Evolutionary conservation across 2,888 invertebrate species (phyloP).

Genomic region (Eupithecia abbreviata): DNA sequence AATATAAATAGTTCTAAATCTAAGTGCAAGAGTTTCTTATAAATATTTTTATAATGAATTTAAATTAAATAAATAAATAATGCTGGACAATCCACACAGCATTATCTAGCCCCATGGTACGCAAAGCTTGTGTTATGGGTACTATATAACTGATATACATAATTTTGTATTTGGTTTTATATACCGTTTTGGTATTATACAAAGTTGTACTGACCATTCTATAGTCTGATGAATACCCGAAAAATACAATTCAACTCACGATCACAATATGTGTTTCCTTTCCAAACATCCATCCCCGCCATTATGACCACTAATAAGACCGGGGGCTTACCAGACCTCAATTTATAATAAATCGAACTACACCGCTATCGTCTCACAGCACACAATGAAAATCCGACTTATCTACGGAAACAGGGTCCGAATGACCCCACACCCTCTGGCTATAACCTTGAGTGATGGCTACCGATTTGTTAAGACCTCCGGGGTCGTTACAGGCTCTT

Average conservation of each 20-base stretch:
- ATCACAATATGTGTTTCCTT: constrained; percentile 59
- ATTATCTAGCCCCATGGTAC: too few relatives aligned
- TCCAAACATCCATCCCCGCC: constrained; percentile 52
- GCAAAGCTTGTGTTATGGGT: too few relatives aligned
- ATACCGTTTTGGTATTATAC: background rate
- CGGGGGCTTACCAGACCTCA: constrained; percentile 60
- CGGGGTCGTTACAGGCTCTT: constrained; percentile 75
- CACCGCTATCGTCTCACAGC: constrained; percentile 65
- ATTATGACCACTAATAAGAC: constrained; percentile 66
- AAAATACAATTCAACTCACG: constrained; percentile 41
- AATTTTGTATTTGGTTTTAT: too few relatives aligned
- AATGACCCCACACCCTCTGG: constrained; percentile 61
- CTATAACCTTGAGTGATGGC: constrained; percentile 79
- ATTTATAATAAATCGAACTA: constrained; percentile 77
- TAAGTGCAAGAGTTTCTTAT: too few relatives aligned
- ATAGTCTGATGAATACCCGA: constrained; percentile 11
- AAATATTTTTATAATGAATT: too few relatives aligned
- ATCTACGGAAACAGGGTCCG: constrained; percentile 65
- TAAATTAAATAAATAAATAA: too few relatives aligned
- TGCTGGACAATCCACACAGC: too few relatives aligned
- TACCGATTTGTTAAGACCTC: constrained; percentile 79
- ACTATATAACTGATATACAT: too few relatives aligned
- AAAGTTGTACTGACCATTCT: background rate
- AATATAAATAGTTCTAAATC: too few relatives aligned
- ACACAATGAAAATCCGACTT: constrained; percentile 76